Evolutionary conservation across 2,888 invertebrate genomes (phyloP), one percentile per base, ranked within the genome.

Genomic region (Cepaea hortensis): DNA sequence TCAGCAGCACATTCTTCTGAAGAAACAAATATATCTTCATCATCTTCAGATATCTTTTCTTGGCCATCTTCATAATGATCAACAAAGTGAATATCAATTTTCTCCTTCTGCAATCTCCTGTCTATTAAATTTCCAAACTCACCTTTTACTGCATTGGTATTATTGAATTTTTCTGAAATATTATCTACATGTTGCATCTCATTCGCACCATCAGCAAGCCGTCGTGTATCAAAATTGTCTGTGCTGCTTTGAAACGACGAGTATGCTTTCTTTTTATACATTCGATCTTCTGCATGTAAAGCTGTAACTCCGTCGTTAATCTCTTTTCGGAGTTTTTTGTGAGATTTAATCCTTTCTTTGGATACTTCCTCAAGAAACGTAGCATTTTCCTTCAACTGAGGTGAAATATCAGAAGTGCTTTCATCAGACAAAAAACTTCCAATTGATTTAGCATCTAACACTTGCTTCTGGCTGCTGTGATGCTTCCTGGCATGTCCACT

Each of bases 171-270:
- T 15, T 75, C 20, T 18, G 18, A 46, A 50, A 48, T 15, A 46
- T 46, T 18, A 15, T 11, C 7, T 2, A 11, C 11, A 20, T 73
- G 46, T 68, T n/a, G 11, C 20, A 50, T 48, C 15, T 50, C 5
- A 18, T 5, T 50, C 11, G 48, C 13, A n/a, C 9, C 93, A 48
- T 92, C 92, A 7, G 92, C 89, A 3, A 93, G 89, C 0, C 93
- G 87, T 65, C 91, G 91, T 88, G 93, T 93, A 61, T 93, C 86
- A 68, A 92, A 73, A 3, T 85, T 85, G 76, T 93, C 93, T 93
- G 93, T 93, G 83, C 91, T 93, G 13, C 87, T 87, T 0, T 89
- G 88, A 13, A 84, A 88, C 75, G 90, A 89, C 48, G 88, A 88
- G 9, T 80, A 72, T 3, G 48, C 35, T 46, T 62, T 85, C 70